Evolutionary conservation across 2,888 invertebrate species (phyloP).

Genomic region (Eupithecia vulgata): DNA sequence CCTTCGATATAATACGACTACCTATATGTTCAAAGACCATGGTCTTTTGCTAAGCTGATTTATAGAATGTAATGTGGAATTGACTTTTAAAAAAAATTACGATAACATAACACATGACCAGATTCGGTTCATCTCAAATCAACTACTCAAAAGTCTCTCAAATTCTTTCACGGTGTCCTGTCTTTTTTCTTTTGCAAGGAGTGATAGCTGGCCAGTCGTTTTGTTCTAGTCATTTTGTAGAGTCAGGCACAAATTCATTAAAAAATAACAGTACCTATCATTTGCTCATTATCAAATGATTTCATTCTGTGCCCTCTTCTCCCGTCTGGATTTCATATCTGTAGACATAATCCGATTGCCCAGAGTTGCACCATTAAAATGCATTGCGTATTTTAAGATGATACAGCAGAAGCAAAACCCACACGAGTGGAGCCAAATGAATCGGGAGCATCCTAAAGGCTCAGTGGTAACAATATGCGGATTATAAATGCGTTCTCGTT

Average conservation of each 20-base stretch:
- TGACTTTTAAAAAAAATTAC: no score
- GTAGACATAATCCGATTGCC: slow-evolving; percentile 69
- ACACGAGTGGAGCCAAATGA: slow-evolving; percentile 33
- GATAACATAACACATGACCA: no score
- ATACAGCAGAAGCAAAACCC: slow-evolving; percentile 41
- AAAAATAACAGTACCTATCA: background rate
- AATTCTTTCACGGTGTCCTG: background rate
- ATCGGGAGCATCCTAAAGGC: slow-evolving; percentile 32
- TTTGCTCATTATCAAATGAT: background rate
- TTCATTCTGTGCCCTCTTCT: background rate
- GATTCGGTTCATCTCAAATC: background rate
- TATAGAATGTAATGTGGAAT: no score
- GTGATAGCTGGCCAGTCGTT: background rate
- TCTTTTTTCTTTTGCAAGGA: background rate
- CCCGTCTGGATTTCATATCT: slow-evolving; percentile 1
- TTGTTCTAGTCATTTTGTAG: background rate
- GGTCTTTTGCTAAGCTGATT: no score
- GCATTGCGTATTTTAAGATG: slow-evolving; percentile 55
- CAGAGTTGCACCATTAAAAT: slow-evolving; percentile 70
- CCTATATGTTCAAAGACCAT: no score
- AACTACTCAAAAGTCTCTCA: background rate
- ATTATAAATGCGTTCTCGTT: slow-evolving; percentile 18
- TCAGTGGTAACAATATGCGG: slow-evolving; percentile 25
- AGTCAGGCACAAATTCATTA: background rate
- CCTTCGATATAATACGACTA: no score